These are phyloP conservation scores for Scrobipalpa costella DNA, from an alignment of 2,888 invertebrate genomes.

Conservation along the genomic window DNA sequence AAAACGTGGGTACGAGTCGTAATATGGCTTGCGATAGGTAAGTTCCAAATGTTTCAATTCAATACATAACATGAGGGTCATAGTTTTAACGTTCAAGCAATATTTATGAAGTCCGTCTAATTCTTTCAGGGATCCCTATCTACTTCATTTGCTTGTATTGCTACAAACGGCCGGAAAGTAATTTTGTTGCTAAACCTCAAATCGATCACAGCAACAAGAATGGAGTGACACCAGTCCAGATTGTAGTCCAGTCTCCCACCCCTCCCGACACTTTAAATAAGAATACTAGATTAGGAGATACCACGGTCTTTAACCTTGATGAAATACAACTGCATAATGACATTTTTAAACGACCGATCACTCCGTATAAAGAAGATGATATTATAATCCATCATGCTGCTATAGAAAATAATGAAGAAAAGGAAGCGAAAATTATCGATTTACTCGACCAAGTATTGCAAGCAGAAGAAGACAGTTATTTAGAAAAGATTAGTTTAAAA, in stretches of 20 bases:
- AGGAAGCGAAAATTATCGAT: constrained; percentile 75
- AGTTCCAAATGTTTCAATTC: too few species aligned
- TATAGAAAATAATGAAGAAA: constrained; percentile 66
- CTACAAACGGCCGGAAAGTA: constrained; percentile 49
- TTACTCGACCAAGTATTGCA: constrained; percentile 73
- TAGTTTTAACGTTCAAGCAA: background rate
- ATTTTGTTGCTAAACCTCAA: constrained; percentile 40
- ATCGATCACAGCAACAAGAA: constrained; percentile 46
- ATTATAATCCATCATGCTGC: constrained; percentile 57
- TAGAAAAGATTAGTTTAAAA: constrained; percentile 59
- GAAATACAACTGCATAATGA: constrained; percentile 22
- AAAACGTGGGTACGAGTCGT: constrained; percentile 92
- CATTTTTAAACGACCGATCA: background rate
- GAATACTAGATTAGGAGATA: constrained; percentile 44
- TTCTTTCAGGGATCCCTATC: constrained; percentile 63
- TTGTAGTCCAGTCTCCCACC: constrained; percentile 67
- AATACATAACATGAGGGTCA: too few species aligned
- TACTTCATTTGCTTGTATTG: constrained; percentile 63
- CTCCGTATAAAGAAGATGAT: constrained; percentile 51
- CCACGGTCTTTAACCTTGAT: background rate
- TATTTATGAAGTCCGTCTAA: background rate
- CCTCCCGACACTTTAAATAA: constrained; percentile 63
- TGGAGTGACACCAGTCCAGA: constrained; percentile 66
- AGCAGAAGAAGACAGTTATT: constrained; percentile 73
- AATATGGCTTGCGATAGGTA: constrained; percentile 91